A percentile compares a stretch with the other conserved stretches of the same genome.
phyloP scores from a whole-genome alignment of 2,113 vertebrate genomes.

The Mola mola region DNA sequence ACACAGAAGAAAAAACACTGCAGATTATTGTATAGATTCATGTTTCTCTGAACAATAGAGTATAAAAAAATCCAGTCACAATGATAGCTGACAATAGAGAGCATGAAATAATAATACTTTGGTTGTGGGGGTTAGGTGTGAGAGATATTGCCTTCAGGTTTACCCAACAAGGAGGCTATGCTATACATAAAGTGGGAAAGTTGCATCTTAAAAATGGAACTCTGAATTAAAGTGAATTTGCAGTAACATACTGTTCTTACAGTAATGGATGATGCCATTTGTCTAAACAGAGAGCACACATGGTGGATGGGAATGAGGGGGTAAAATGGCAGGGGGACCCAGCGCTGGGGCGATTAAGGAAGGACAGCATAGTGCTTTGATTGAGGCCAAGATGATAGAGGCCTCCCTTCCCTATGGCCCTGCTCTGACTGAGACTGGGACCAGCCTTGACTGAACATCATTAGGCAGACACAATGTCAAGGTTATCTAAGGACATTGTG shows the following conservation, averaged over 20 bases:
- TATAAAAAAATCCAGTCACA: slow-evolving; percentile 66
- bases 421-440: slow-evolving; percentile 78
- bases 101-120: slow-evolving; percentile 67
- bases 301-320: slow-evolving; percentile 78
- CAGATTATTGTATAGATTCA: slow-evolving; percentile 74
- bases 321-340: slow-evolving; percentile 71
- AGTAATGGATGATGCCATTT: slow-evolving; percentile 68
- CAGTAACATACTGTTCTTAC: slow-evolving; percentile 46
- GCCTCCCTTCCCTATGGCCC: slow-evolving; percentile 75
- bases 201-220: slow-evolving; percentile 45
- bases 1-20: slow-evolving; percentile 80
- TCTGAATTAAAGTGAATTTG: slow-evolving; percentile 49
- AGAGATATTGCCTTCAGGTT: slow-evolving; percentile 81
- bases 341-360: slow-evolving; percentile 61
- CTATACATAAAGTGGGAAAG: slow-evolving; percentile 63
- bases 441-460: slow-evolving; percentile 78
- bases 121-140: slow-evolving; percentile 74
- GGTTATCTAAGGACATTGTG: slow-evolving; percentile 78
- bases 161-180: slow-evolving; percentile 55
- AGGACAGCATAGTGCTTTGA: slow-evolving; percentile 76
- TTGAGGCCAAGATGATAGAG: slow-evolving; percentile 77
- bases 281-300: slow-evolving; percentile 62
- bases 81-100: slow-evolving; percentile 60
- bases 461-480: slow-evolving; percentile 79
- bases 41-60: slow-evolving; percentile 72